phyloP scores from a whole-genome alignment of 2,113 vertebrate species.

The Cisticola juncidis region DNA sequence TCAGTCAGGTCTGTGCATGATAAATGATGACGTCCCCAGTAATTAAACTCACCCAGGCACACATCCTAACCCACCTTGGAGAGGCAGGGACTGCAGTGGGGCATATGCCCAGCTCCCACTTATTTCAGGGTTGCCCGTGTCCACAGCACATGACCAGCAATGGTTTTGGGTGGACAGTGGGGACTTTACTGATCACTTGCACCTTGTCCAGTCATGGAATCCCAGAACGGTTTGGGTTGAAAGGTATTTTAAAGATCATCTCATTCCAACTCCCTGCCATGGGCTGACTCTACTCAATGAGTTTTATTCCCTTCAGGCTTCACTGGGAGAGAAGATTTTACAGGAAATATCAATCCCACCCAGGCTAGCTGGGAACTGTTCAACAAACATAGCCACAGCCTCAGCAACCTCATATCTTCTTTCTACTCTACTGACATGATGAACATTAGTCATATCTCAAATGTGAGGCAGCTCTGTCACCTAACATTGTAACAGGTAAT shows the following conservation, averaged over 20 bases:
- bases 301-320: neutral
- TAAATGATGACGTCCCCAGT: neutral
- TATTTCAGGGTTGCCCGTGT: fast-evolving
- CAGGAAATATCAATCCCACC: fast-evolving
- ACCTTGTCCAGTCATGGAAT: neutral
- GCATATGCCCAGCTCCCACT: neutral
- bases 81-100: neutral
- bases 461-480: fast-evolving
- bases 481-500: neutral
- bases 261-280: neutral
- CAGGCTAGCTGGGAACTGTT: neutral
- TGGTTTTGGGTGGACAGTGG: fast-evolving
- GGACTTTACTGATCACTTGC: neutral
- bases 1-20: neutral
- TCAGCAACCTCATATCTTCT: neutral
- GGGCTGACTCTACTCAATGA: neutral
- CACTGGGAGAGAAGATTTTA: neutral
- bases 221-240: neutral
- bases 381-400: neutral
- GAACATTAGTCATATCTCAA: fast-evolving
- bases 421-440: neutral
- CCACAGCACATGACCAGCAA: fast-evolving
- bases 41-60: neutral
- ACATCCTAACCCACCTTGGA: neutral
- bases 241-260: neutral